Percentiles rank a stretch among this genome's conserved stretches.
Evolutionary conservation across 1,140 invertebrate species (phyloP).

Genomic region (Atta texana): DNA sequence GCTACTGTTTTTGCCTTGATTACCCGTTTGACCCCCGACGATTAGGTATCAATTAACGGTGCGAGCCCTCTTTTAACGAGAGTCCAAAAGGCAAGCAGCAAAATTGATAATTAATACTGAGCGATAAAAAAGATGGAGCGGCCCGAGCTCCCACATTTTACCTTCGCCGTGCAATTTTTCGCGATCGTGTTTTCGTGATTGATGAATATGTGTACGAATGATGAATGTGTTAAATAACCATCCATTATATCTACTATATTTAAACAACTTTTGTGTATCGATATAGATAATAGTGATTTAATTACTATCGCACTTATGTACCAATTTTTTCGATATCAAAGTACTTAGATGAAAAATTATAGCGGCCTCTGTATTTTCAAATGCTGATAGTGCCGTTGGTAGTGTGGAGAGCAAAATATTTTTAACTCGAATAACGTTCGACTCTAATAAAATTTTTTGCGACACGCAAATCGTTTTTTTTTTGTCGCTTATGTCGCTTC

Average conservation of each 20-base stretch:
- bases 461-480: conserved; percentile 13
- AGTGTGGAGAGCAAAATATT: not conserved
- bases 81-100: conserved; percentile 74
- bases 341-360: not conserved
- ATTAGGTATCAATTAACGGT: conserved; percentile 79
- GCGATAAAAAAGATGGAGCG: conserved; percentile 47
- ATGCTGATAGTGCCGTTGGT: not conserved
- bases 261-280: conserved; percentile 11
- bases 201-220: conserved; percentile 31
- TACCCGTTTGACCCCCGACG: conserved; percentile 66
- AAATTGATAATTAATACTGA: conserved; percentile 67
- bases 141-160: conserved; percentile 4
- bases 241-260: conserved; percentile 13
- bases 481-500: not conserved
- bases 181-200: conserved; percentile 32
- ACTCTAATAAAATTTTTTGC: not conserved
- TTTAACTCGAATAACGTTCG: not conserved
- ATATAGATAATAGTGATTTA: not conserved
- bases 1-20: conserved; percentile 28
- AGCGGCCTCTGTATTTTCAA: not conserved
- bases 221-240: conserved; percentile 50
- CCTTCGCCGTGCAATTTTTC: conserved; percentile 36
- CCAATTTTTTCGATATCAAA: conserved; percentile 5
- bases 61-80: conserved; percentile 64
- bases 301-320: not conserved